Evolutionary conservation across 2,888 invertebrate genomes (phyloP), one percentile per base, ranked within the genome.

Genomic region (Stramonita haemastoma): DNA sequence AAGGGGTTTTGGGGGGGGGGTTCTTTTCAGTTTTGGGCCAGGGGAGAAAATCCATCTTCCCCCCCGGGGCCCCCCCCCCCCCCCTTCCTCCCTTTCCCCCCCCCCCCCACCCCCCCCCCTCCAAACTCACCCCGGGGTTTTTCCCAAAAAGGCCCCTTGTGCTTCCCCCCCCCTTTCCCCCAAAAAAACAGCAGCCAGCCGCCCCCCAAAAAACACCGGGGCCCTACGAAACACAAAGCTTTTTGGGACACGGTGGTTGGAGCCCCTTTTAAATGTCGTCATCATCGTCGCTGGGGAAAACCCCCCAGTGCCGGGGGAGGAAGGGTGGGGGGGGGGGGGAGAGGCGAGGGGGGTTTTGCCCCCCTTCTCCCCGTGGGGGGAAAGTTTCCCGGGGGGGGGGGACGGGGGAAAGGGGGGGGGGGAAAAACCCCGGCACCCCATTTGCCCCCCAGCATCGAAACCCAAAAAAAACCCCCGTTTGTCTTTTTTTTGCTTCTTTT

Each of bases 401-500:
- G 85, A 60, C 66, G 26, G 89, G 29, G 56, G n/a, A n/a, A n/a
- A n/a, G n/a, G 85, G 73, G 77, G 89, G 89, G 56, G 29, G 73
- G 70, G 89, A 89, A 32, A 36, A 46, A 66, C 66, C 29, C 70
- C 34, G 70, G 57, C 73, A 89, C 56, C 60, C 34, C 29, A 89
- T 89, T 46, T 89, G 89, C 73, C 89, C 46, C n/a, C 29, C 56
- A 89, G 29, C 66, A 46, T 56, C 56, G 66, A 36, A 83, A 83
- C 84, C 26, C 57, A 32, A 66, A 36, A n/a, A n/a, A n/a, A 22
- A 89, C 89, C n/a, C 89, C 89, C 22, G n/a, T 89, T n/a, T 73
- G 89, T 89, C 85, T 89, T 89, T 85, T 83, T 36, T 89, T 85
- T 66, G 89, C 89, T 5, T 89, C 89, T 17, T n/a, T n/a, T 89